phyloP scores from a whole-genome alignment of 2,113 vertebrate species.

The Crotophaga sulcirostris region DNA sequence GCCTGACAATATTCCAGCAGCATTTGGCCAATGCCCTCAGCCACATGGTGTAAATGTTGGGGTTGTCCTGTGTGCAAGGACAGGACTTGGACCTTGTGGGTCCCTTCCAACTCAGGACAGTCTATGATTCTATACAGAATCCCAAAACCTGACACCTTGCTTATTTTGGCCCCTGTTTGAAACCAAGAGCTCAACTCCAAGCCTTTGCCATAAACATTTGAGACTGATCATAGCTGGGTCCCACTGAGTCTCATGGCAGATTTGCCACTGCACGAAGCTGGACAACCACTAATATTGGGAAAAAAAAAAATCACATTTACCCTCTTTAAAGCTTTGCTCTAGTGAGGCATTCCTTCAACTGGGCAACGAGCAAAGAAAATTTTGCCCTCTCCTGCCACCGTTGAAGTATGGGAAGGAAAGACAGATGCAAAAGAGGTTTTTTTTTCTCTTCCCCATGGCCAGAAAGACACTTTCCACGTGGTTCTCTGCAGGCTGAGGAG shows the following conservation, averaged over 20 bases:
- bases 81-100: too few species aligned
- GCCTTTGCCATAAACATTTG: not conserved
- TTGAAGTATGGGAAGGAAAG: not conserved
- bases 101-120: too few species aligned
- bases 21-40: too few species aligned
- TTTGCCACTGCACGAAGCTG: not conserved
- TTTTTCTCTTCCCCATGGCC: not conserved
- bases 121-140: too few species aligned
- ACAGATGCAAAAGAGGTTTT: not conserved
- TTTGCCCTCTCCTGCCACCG: not conserved
- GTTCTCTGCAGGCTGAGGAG: not conserved
- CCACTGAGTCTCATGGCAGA: not conserved
- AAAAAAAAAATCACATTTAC: not conserved
- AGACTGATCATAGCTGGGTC: not conserved
- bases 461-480: accelerated
- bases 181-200: not conserved
- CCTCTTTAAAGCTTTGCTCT: not conserved
- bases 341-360: not conserved
- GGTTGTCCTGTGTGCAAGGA: too few species aligned
- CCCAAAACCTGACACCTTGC: not conserved
- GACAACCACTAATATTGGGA: not conserved
- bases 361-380: not conserved
- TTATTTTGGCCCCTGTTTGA: not conserved
- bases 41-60: too few species aligned
- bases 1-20: too few species aligned